Percentiles rank a stretch among this genome's conserved stretches.
Conservation (phyloP, 1,140 invertebrate species). For the Macrobrachium nipponense region DNA sequence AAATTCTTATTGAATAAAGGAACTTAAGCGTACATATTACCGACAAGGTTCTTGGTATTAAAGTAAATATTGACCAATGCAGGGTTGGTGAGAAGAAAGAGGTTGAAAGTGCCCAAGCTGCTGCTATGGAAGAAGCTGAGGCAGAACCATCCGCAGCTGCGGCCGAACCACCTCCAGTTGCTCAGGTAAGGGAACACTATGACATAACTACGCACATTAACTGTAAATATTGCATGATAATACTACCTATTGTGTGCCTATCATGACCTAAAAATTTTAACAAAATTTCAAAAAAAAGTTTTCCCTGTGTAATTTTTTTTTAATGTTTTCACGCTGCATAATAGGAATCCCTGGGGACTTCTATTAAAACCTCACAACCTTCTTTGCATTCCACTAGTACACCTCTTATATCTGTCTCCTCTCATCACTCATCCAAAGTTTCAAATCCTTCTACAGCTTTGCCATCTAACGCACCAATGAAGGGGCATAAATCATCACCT, state of each 20-base stretch:
- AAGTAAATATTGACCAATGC: background rate
- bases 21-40: too few species aligned
- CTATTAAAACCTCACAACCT: background rate
- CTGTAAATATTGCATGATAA: too few species aligned
- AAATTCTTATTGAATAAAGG: too few species aligned
- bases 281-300: too few species aligned
- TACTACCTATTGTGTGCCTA: too few species aligned
- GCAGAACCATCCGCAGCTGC: constrained; percentile 75
- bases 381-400: constrained; percentile 17
- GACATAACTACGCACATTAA: background rate
- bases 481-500: too few species aligned
- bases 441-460: too few species aligned
- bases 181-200: constrained; percentile 69
- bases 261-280: too few species aligned
- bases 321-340: constrained; percentile 17
- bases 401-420: constrained; percentile 21
- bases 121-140: constrained; percentile 88
- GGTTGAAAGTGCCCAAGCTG: constrained; percentile 85
- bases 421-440: background rate
- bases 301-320: background rate
- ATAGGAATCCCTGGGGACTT: background rate
- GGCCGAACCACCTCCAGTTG: constrained; percentile 79
- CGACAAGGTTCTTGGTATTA: background rate
- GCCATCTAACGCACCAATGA: too few species aligned
- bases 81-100: constrained; percentile 80